These are phyloP conservation scores for Corydoras sp. DNA, from an alignment of 2,113 vertebrate genomes.

Conservation along the genomic window DNA sequence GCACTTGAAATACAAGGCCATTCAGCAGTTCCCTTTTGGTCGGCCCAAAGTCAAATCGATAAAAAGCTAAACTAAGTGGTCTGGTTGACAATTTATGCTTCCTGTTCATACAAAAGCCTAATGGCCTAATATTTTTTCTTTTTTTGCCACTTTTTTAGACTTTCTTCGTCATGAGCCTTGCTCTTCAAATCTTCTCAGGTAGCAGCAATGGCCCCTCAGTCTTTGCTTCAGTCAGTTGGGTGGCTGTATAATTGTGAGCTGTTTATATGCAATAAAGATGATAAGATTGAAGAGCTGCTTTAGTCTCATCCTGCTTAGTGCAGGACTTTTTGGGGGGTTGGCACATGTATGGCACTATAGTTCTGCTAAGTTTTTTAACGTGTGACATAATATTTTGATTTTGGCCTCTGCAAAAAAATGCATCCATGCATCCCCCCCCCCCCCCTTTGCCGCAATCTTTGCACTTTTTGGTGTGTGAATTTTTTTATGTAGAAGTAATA, in stretches of 20 bases:
- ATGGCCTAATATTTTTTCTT: background rate
- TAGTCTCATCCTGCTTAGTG: slow-evolving; percentile 38
- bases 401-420: background rate
- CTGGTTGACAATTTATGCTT: background rate
- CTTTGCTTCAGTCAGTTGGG: slow-evolving; percentile 10
- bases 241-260: slow-evolving; percentile 26
- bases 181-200: slow-evolving; percentile 2
- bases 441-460: too few relatives aligned
- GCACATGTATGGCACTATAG: slow-evolving; percentile 32
- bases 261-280: slow-evolving; percentile 43
- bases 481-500: too few relatives aligned
- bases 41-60: slow-evolving; percentile 11
- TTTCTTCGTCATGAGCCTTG: background rate
- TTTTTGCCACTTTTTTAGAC: background rate
- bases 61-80: background rate
- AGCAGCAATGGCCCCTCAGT: background rate
- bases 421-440: too few relatives aligned
- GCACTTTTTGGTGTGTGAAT: too few relatives aligned
- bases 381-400: slow-evolving; percentile 34
- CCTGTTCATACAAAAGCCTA: background rate
- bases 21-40: background rate
- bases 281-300: slow-evolving; percentile 37
- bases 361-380: slow-evolving; percentile 11
- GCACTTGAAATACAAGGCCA: slow-evolving; percentile 6
- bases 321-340: slow-evolving; percentile 31